A percentile compares a stretch with the other conserved stretches of the same genome.
Conservation (phyloP, 2,113 vertebrate genomes). For the zebrafish (Danio rerio) region GRCz12tu NC_133200.1:19087501-19088000, state of each 20-base stretch:
- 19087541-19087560: neutral
- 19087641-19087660: neutral
- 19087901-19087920: slow-evolving; percentile 42
- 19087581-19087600: neutral
- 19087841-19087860: slow-evolving; percentile 35
- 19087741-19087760: slow-evolving; percentile 41
- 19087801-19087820: slow-evolving; percentile 49
- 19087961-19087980: slow-evolving; percentile 63
- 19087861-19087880: neutral
- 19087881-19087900: slow-evolving; percentile 45
- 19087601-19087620: neutral
- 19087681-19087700: neutral
- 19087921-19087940: slow-evolving; percentile 62
- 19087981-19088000: slow-evolving; percentile 56
- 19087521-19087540: neutral
- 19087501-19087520: neutral
- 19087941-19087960: slow-evolving; percentile 20
- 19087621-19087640: neutral
- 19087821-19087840: slow-evolving; percentile 18
- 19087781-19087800: slow-evolving; percentile 38
- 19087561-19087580: neutral
- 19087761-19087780: neutral
- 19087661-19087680: neutral
- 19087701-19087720: neutral
- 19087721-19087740: neutral